phyloP scores from a whole-genome alignment of 2,113 vertebrate species.

The Naja naja region DNA sequence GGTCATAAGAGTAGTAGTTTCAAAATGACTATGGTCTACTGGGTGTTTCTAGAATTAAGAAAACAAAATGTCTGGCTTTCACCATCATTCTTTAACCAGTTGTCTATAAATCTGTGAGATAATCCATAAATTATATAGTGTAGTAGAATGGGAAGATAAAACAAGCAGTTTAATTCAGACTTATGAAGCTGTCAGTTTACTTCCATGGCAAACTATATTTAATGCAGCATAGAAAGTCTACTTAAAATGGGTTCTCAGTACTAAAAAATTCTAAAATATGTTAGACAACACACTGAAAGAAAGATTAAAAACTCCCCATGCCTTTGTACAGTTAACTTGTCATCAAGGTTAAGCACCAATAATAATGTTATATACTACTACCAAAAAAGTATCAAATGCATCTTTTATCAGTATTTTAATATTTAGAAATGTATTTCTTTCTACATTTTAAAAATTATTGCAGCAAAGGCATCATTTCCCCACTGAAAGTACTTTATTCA shows the following conservation, averaged over 20 bases:
- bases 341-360: not conserved
- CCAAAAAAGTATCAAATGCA: not conserved
- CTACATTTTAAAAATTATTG: not conserved
- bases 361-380: not conserved
- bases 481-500: not conserved
- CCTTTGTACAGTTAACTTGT: not conserved
- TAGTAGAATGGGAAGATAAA: not conserved
- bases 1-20: not conserved
- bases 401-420: not conserved
- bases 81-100: not conserved
- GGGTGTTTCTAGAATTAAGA: not conserved
- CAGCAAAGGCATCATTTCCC: not conserved
- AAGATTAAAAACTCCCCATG: not conserved
- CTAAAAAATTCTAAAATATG: too few relatives aligned
- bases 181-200: not conserved
- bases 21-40: not conserved
- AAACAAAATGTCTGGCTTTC: not conserved
- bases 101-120: not conserved
- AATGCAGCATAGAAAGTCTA: not conserved
- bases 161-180: not conserved
- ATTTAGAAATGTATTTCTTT: not conserved
- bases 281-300: too few relatives aligned
- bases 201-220: not conserved
- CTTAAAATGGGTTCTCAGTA: not conserved
- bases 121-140: conserved; percentile 9